Conservation (phyloP, 2,888 invertebrate species). For the Coelogynopora nodosa region DNA sequence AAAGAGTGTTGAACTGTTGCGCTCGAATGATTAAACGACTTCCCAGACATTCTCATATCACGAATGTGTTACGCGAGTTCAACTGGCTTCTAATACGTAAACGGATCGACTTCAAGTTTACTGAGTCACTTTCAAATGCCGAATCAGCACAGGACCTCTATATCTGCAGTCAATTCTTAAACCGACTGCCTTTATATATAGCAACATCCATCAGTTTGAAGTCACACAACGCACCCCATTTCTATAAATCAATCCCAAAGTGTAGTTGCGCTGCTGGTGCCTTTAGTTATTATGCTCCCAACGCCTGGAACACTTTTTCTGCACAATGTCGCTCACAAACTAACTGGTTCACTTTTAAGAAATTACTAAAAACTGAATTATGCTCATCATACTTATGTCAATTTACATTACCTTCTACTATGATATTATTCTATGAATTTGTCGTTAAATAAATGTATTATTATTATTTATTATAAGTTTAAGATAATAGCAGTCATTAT, state of each 20-base stretch:
- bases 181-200: background rate
- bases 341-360: background rate
- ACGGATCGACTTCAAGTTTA: background rate
- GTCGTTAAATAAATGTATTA: background rate
- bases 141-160: background rate
- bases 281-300: background rate
- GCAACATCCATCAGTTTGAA: background rate
- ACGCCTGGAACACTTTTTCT: background rate
- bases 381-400: background rate
- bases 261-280: background rate
- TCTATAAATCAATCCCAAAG: background rate
- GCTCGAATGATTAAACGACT: background rate
- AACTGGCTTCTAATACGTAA: background rate
- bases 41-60: background rate
- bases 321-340: background rate
- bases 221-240: background rate
- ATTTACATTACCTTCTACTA: background rate
- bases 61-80: background rate
- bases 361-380: background rate
- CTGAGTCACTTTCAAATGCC: background rate
- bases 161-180: background rate
- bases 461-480: no score
- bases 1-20: background rate
- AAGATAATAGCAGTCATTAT: no score
- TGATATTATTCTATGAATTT: background rate